Conservation (phyloP, 2,797 vertebrate species). For the Pogoniulus pusillus region DNA sequence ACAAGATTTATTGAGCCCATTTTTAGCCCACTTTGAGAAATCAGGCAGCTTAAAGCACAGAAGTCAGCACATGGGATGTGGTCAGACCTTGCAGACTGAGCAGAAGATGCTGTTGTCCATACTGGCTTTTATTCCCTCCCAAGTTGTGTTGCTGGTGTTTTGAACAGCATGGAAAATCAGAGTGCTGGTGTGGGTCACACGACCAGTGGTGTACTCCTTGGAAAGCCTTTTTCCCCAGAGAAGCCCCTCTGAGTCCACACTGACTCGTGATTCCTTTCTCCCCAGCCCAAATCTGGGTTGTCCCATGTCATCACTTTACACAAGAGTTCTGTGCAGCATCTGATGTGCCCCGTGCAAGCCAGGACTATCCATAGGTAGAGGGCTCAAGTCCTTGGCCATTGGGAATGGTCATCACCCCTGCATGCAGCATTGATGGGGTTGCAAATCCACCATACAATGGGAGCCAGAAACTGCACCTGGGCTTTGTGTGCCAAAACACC, state of each 20-base stretch:
- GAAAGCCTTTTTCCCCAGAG: not conserved
- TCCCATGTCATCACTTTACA: not conserved
- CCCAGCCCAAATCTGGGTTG: not conserved
- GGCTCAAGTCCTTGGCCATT: not conserved
- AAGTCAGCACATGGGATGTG: too few relatives aligned
- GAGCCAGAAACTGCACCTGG: not conserved
- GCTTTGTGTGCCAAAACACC: not conserved
- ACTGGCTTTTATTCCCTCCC: not conserved
- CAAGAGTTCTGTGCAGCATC: not conserved
- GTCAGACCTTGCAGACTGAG: not conserved
- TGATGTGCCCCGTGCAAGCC: not conserved
- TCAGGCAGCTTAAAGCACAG: not conserved
- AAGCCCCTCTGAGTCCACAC: not conserved
- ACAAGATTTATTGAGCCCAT: rapidly evolving
- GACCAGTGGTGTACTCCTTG: not conserved
- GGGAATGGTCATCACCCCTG: not conserved
- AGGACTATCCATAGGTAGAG: not conserved
- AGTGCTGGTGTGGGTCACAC: not conserved
- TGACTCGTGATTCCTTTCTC: not conserved
- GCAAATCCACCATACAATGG: not conserved
- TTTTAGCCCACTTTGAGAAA: not conserved
- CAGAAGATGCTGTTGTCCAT: not conserved
- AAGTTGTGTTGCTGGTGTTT: not conserved
- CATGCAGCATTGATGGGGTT: not conserved
- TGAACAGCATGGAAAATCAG: not conserved